phyloP scores from a whole-genome alignment of 2,888 invertebrate genomes.

The Desoria tigrina region DNA sequence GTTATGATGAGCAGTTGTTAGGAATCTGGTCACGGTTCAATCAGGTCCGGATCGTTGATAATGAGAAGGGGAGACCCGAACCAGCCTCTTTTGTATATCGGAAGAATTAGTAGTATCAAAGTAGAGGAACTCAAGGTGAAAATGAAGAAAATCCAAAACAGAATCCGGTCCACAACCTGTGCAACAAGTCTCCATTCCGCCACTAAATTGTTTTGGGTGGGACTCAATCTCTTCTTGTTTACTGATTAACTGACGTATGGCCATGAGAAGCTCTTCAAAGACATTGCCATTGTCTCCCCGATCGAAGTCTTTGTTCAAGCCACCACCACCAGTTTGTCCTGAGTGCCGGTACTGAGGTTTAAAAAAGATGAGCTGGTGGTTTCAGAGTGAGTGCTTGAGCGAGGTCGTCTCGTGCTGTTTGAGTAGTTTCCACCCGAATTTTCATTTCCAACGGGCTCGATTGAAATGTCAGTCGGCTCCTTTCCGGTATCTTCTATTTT shows the following conservation, averaged over 20 bases:
- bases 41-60: slow-evolving; percentile 7
- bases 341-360: neutral
- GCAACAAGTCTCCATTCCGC: slow-evolving; percentile 63
- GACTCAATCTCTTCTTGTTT: slow-evolving; percentile 60
- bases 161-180: slow-evolving; percentile 60
- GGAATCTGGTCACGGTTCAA: too few species aligned
- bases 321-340: neutral
- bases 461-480: slow-evolving; percentile 31
- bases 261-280: slow-evolving; percentile 59
- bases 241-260: slow-evolving; percentile 58
- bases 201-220: slow-evolving; percentile 58
- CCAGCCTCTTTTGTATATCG: slow-evolving; percentile 55
- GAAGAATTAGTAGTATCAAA: slow-evolving; percentile 60
- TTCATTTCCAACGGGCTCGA: slow-evolving; percentile 37
- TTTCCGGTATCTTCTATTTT: slow-evolving; percentile 17
- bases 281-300: slow-evolving; percentile 42
- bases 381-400: neutral
- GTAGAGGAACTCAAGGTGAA: slow-evolving; percentile 60
- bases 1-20: too few species aligned
- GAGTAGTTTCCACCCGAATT: slow-evolving; percentile 9
- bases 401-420: neutral
- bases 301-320: slow-evolving; percentile 2
- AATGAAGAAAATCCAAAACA: slow-evolving; percentile 62
- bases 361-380: neutral
- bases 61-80: slow-evolving; percentile 24